A percentile compares a stretch with the other conserved stretches of the same genome.
phyloP scores from a whole-genome alignment of 2,888 invertebrate genomes.

The Drosophila sordidapex region DNA sequence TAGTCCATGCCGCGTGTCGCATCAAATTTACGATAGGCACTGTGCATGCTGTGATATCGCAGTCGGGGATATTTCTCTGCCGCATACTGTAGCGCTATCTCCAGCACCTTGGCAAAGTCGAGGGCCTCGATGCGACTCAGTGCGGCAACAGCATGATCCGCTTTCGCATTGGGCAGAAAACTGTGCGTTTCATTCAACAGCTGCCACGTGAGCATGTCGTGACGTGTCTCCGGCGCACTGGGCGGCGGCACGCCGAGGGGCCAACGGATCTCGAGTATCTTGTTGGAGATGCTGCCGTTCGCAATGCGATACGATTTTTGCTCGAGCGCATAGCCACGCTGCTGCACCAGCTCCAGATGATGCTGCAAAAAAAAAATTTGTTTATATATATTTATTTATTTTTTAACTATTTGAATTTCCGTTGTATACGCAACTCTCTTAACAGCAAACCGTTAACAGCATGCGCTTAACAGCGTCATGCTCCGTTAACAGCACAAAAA shows the following conservation, averaged over 20 bases:
- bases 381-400: background rate
- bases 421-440: background rate
- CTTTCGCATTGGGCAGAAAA: slow-evolving; percentile 93
- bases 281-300: slow-evolving; percentile 86
- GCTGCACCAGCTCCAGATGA: slow-evolving; percentile 85
- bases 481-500: background rate
- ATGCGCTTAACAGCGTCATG: slow-evolving; percentile 19
- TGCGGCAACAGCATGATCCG: slow-evolving; percentile 89
- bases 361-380: slow-evolving; percentile 75
- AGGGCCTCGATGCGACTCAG: slow-evolving; percentile 88
- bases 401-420: background rate
- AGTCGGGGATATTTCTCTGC: slow-evolving; percentile 86
- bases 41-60: slow-evolving; percentile 87
- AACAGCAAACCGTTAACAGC: slow-evolving; percentile 5
- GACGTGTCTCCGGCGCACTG: slow-evolving; percentile 89
- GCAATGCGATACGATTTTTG: slow-evolving; percentile 84
- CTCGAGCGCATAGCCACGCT: slow-evolving; percentile 81
- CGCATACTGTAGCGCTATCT: slow-evolving; percentile 86
- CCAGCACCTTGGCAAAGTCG: slow-evolving; percentile 88
- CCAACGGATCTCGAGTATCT: slow-evolving; percentile 88
- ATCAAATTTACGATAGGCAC: slow-evolving; percentile 92
- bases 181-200: slow-evolving; percentile 94
- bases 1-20: slow-evolving; percentile 94
- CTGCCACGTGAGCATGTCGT: slow-evolving; percentile 94
- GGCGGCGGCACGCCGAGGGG: slow-evolving; percentile 90